Evolutionary conservation across 2,888 invertebrate genomes (phyloP), one percentile per base, ranked within the genome.

Genomic region (Strigamia maritima): DNA sequence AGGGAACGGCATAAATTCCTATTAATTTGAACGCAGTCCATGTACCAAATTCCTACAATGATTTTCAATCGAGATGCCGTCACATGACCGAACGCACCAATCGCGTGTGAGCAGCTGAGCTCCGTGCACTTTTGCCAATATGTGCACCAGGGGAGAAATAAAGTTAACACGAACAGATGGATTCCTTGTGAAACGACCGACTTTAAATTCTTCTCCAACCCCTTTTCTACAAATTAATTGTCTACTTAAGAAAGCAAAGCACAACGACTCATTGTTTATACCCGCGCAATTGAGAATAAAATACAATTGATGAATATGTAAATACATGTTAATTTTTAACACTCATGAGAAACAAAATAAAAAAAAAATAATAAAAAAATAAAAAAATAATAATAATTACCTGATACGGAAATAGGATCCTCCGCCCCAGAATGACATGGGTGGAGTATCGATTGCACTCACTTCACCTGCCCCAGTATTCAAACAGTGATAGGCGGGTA

Each of bases 1-100:
- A 54, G 54, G 54, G 54, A 54, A 54, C 16, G 54, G 54, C 54
- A 54, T 54, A 54, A 54, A 54, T 54, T 54, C 54, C 54, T 54
- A 54, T 54, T 54, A 54, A 54, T 54, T 54, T 54, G 54, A 54
- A 54, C 54, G 54, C 54, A 54, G 54, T 54, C 54, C 54, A 54
- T 54, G 54, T 54, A 54, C 54, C 54, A 54, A 54, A 54, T 54
- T 54, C 54, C 54, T 54, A 54, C 54, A 54, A 54, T 54, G 54
- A 54, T 54, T 54, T 54, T 54, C 54, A 54, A 54, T 54, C 54
- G 54, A 54, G 54, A 54, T 54, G 54, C 54, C 44, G 54, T 19
- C 54, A 54, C 54, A 19, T 54, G 54, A 54, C 54, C 19, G n/a
- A 19, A 6, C 54, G 19, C n/a, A 54, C 54, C 54, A 54, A 54